phyloP scores from a whole-genome alignment of 2,888 invertebrate species.

The Apotomis turbidana region DNA sequence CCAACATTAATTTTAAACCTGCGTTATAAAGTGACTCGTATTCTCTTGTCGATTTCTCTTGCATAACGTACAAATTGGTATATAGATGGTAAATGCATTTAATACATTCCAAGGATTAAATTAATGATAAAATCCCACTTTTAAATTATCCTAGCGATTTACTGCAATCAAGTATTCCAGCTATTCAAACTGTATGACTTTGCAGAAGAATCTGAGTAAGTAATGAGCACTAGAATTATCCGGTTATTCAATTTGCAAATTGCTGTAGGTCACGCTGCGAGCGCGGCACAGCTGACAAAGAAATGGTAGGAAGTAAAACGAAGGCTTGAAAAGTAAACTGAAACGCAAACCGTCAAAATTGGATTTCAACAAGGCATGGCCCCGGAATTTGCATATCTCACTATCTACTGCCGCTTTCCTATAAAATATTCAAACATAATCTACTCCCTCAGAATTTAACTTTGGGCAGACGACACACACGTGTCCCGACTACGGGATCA shows the following conservation, averaged over 20 bases:
- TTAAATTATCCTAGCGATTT: slow-evolving; percentile 2
- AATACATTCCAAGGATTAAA: not conserved
- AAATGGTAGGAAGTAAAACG: slow-evolving; percentile 13
- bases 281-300: not conserved
- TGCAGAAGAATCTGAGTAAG: slow-evolving; percentile 22
- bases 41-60: not conserved
- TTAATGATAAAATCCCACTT: not conserved
- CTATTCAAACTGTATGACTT: slow-evolving; percentile 20
- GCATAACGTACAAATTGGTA: not conserved
- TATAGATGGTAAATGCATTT: not conserved
- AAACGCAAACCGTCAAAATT: slow-evolving; percentile 61
- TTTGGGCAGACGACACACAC: slow-evolving; percentile 48
- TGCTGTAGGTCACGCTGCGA: slow-evolving; percentile 22
- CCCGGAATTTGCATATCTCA: slow-evolving; percentile 62
- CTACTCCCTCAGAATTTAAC: slow-evolving; percentile 55
- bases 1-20: slow-evolving; percentile 5
- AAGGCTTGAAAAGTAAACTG: slow-evolving; percentile 55
- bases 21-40: slow-evolving; percentile 1
- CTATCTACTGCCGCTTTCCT: slow-evolving; percentile 50
- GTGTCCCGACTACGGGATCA: slow-evolving; percentile 41
- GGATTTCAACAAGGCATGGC: slow-evolving; percentile 60
- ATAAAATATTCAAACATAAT: slow-evolving; percentile 65
- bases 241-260: slow-evolving; percentile 39
- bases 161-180: slow-evolving; percentile 12
- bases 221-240: slow-evolving; percentile 33